Percentiles rank a stretch among this genome's conserved stretches.
These are phyloP conservation scores for Scolanthus callimorphus DNA, from an alignment of 92 coral and sea anemone species.

Conservation along the genomic window DNA sequence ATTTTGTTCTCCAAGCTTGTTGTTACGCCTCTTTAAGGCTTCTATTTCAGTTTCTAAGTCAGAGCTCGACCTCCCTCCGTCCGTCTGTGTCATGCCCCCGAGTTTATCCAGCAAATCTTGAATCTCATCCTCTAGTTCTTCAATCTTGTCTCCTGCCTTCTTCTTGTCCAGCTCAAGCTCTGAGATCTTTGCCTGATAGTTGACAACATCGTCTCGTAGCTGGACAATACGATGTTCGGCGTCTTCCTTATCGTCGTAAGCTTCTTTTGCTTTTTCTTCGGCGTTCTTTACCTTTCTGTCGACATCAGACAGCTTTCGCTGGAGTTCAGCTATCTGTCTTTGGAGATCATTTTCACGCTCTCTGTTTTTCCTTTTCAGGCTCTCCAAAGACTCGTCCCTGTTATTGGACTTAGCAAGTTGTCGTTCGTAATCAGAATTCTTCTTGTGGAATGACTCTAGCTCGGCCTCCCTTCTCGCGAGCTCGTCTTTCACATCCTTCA, in stretches of 20 bases:
- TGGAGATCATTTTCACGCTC: constrained; percentile 57
- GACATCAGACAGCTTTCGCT: constrained; percentile 32
- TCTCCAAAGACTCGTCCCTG: constrained; percentile 14
- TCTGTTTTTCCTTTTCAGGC: constrained; percentile 21
- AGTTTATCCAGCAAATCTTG: constrained; percentile 36
- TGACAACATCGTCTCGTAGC: constrained; percentile 42
- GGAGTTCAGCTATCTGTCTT: constrained; percentile 37
- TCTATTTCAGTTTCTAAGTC: constrained; percentile 28
- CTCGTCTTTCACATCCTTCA: constrained; percentile 29
- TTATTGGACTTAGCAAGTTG: constrained; percentile 24
- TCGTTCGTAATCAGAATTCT: constrained; percentile 42
- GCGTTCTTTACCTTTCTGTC: constrained; percentile 39
- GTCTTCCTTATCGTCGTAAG: constrained; percentile 35
- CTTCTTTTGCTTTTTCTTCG: constrained; percentile 7
- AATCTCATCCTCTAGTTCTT: constrained; percentile 43
- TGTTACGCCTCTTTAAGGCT: constrained; percentile 25
- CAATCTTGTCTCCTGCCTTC: constrained; percentile 21
- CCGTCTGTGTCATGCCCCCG: constrained; percentile 34
- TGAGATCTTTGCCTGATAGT: constrained; percentile 27
- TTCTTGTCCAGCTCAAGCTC: constrained; percentile 31
- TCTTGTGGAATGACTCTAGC: constrained; percentile 22
- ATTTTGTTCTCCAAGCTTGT: constrained; percentile 39
- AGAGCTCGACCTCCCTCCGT: constrained; percentile 21
- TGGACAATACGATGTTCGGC: constrained; percentile 26
- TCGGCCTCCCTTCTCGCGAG: constrained; percentile 30